Base-by-base conservation (phyloP, 2,888 invertebrate species). In the Drosophila siamana region DNA sequence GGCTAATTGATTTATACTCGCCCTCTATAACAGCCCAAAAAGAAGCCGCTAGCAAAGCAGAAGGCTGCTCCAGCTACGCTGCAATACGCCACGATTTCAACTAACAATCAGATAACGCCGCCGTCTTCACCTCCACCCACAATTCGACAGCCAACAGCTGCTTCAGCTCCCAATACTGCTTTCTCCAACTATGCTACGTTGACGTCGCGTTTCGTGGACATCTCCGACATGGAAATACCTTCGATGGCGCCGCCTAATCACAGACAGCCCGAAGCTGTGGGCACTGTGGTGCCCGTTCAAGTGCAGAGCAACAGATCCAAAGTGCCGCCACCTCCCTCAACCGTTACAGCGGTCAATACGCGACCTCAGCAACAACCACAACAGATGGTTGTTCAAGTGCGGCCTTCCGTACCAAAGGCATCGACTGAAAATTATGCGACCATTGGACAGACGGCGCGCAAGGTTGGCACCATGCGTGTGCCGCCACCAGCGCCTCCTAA, bases 41-140 rank as follows among this genome's bases (percentile, higher is more conserved):
- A 88, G 47, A 48, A 61, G 7, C 57, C 72, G 13, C 2, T 16
- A 4, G 50, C 59, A 7, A 52, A 30, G 5, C n/a, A 24, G 2
- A 72, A 67, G 41, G 41, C 44, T 13, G 47, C 62, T 8, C 33
- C 66, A 9, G 62, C 52, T 24, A 66, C 74, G 26, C 47, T 89
- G 0, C 64, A 79, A 3, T 89, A 89, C 67, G 87, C 89, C 9
- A 89, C 86, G 2, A 81, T 85, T 22, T 88, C 88, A 7, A 78
- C 74, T 4, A 87, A 87, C 33, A 87, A 85, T 47, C 69, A 76
- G 50, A 79, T 70, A 2, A 71, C 79, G 6, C 78, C 89, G 26
- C 85, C 81, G 19, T 60, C 76, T 4, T 71, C 79, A 11, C 78
- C 85, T 4, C 63, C 72, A 9, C 15, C 38, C 13, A 6, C 19